Evolutionary conservation across 1,140 invertebrate species (phyloP).

Genomic region (Camponotus floridanus): DNA sequence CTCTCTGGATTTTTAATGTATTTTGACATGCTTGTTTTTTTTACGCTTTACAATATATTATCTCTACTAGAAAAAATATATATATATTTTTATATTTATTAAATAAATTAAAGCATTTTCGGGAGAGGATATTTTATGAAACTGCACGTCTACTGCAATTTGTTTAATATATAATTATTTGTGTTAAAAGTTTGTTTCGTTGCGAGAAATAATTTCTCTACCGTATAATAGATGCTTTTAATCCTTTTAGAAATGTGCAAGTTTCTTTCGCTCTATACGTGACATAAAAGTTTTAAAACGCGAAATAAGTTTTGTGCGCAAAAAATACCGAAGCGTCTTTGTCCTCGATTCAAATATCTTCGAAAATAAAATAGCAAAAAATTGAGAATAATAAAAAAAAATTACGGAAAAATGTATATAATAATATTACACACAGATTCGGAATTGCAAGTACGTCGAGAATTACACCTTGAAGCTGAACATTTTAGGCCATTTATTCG

Average conservation of each 20-base stretch:
- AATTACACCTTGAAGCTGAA: neutral
- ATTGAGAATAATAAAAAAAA: neutral
- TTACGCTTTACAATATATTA: neutral
- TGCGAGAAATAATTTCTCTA: neutral
- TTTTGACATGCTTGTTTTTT: neutral
- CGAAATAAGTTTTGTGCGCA: neutral
- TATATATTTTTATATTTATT: neutral
- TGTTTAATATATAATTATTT: conserved; percentile 1
- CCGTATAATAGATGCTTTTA: neutral
- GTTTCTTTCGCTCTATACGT: neutral
- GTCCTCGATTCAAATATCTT: neutral
- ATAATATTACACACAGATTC: neutral
- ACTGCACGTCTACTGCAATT: neutral
- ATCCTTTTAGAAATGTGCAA: neutral
- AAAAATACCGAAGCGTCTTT: too few species aligned
- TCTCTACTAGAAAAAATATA: neutral
- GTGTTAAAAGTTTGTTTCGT: neutral
- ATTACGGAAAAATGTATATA: neutral
- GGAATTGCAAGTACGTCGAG: neutral
- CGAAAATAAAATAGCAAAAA: neutral
- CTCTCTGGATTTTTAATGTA: neutral
- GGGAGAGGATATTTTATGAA: neutral
- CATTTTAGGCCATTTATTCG: too few species aligned
- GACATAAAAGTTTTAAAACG: conserved; percentile 26
- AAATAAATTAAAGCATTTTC: neutral